These are phyloP conservation scores for Nerophis ophidion DNA, from an alignment of 2,113 vertebrate species.

Conservation along the genomic window DNA sequence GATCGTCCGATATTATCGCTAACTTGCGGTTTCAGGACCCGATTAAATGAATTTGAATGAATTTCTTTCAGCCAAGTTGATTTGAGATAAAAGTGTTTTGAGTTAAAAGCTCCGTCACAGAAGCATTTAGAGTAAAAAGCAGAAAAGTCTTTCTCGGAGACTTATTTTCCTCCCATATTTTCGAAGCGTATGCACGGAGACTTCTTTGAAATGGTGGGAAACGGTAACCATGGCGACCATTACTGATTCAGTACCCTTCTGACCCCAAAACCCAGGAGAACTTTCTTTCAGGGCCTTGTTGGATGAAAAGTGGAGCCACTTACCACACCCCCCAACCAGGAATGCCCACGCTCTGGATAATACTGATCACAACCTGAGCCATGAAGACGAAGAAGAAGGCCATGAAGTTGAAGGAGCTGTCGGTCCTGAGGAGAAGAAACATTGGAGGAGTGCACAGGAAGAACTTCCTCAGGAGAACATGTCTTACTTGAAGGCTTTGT, in stretches of 20 bases:
- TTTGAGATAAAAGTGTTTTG: no score
- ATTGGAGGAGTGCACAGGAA: background rate
- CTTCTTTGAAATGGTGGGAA: background rate
- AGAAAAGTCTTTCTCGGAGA: no score
- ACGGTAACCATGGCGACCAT: background rate
- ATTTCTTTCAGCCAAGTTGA: no score
- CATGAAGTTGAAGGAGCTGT: slow-evolving; percentile 99
- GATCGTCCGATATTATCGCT: no score
- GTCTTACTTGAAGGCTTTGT: slow-evolving; percentile 99
- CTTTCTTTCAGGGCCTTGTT: background rate
- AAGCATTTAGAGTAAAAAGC: no score
- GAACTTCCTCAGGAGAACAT: background rate
- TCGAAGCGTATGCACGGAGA: no score
- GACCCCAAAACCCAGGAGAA: background rate
- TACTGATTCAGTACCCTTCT: background rate
- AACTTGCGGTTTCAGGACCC: no score
- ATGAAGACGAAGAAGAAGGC: slow-evolving; percentile 98
- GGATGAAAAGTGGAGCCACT: slow-evolving; percentile 42
- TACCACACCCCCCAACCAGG: slow-evolving; percentile 98
- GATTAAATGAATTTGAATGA: no score
- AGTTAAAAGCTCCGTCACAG: no score
- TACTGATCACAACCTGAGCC: slow-evolving; percentile 95
- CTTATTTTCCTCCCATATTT: no score
- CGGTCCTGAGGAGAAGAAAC: slow-evolving; percentile 75
- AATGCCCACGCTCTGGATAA: slow-evolving; percentile 94